Conservation (phyloP, 1,140 invertebrate species). For the Epicauta chinensis region DNA sequence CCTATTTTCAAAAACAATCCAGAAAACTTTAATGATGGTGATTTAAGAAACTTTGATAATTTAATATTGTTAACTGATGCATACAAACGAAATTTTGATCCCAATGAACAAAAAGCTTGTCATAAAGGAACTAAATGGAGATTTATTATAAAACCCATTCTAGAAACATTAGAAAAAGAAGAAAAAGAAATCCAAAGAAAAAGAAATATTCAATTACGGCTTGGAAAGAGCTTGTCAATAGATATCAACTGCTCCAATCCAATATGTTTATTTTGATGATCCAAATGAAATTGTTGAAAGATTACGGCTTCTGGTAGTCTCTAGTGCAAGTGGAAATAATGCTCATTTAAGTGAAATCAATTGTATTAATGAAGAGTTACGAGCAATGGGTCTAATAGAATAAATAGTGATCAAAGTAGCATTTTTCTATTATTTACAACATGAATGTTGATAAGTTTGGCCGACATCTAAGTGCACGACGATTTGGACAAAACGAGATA, state of each 20-base stretch:
- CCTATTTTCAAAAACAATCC: background rate
- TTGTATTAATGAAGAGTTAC: background rate
- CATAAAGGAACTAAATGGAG: background rate
- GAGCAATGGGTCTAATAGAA: background rate
- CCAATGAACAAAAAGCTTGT: background rate
- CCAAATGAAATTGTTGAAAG: conserved; percentile 7
- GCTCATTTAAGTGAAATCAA: conserved; percentile 2
- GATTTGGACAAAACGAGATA: too few species aligned
- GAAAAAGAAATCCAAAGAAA: too few species aligned
- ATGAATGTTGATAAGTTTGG: too few species aligned
- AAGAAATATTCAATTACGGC: too few species aligned
- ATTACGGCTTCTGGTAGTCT: background rate
- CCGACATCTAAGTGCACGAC: too few species aligned
- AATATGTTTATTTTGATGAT: conserved; percentile 8
- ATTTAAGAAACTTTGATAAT: background rate
- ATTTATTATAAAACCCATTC: background rate
- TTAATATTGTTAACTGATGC: background rate
- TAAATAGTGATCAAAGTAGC: background rate
- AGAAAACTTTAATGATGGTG: background rate
- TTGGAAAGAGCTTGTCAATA: too few species aligned
- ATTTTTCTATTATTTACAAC: too few species aligned
- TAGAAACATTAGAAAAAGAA: too few species aligned
- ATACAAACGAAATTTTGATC: background rate
- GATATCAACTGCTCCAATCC: background rate
- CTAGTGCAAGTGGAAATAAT: background rate